Evolutionary conservation across 2,888 invertebrate genomes (phyloP).

Genomic region (Cantharis lateralis): DNA sequence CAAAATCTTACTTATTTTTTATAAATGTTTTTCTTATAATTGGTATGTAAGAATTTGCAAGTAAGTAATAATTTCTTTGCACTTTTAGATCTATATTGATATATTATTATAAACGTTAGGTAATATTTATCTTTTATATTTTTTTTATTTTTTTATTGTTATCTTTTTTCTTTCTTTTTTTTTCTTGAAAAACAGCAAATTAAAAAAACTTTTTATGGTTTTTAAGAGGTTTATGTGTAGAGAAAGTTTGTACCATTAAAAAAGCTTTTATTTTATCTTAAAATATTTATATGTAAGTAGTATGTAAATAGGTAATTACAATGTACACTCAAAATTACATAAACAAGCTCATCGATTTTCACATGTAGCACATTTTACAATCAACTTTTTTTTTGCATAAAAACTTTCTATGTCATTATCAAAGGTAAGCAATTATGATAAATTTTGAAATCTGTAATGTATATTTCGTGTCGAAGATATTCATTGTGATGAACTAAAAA

Average conservation of each 20-base stretch:
- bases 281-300: background rate
- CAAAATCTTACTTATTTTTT: background rate
- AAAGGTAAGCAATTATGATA: background rate
- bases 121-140: no score
- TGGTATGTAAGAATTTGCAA: background rate
- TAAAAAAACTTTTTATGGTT: background rate
- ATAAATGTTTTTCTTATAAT: background rate
- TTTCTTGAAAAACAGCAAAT: background rate
- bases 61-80: background rate
- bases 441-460: conserved; percentile 2
- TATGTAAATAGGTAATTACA: background rate
- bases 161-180: background rate
- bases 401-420: conserved; percentile 10
- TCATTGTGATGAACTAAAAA: background rate
- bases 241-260: background rate
- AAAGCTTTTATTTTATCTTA: background rate
- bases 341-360: background rate
- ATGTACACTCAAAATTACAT: background rate
- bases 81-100: background rate
- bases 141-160: background rate
- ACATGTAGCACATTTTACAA: background rate
- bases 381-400: background rate
- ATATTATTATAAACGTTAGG: no score
- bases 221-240: background rate
- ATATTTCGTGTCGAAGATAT: conserved; percentile 1